phyloP scores from a whole-genome alignment of 1,140 invertebrate genomes.

The Conus ventricosus region DNA sequence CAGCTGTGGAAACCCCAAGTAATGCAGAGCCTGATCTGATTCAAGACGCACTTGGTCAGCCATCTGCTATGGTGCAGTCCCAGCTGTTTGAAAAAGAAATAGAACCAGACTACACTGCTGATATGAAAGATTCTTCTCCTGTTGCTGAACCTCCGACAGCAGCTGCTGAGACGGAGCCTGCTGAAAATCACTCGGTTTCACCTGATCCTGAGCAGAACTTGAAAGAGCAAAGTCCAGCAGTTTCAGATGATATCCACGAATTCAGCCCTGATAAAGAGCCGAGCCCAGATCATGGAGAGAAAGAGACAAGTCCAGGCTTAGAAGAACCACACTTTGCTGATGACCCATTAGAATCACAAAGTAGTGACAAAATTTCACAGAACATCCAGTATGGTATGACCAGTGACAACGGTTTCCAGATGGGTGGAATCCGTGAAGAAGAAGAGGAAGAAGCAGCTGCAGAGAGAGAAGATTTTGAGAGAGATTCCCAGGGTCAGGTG shows the following conservation, averaged over 20 bases:
- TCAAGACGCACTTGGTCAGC: conserved; percentile 58
- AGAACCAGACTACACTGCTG: neutral
- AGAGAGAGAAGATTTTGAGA: conserved; percentile 23
- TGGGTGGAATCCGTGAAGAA: conserved; percentile 61
- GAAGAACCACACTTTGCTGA: conserved; percentile 37
- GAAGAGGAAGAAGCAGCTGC: conserved; percentile 45
- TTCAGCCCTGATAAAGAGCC: neutral
- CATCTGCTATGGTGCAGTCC: neutral
- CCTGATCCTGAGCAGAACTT: conserved; percentile 43
- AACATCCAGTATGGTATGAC: conserved; percentile 52
- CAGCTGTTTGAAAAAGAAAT: neutral
- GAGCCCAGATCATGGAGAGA: neutral
- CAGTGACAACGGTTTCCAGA: conserved; percentile 36
- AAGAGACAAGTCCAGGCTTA: neutral
- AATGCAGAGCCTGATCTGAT: conserved; percentile 57
- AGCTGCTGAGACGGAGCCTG: conserved; percentile 27
- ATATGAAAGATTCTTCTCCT: neutral
- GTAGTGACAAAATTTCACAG: conserved; percentile 38
- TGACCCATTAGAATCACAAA: conserved; percentile 24
- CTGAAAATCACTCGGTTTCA: conserved; percentile 39
- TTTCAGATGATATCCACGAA: neutral
- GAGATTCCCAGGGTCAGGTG: neutral
- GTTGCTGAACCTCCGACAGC: neutral
- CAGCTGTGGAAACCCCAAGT: conserved; percentile 71
- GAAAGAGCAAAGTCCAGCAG: conserved; percentile 2